Conservation (phyloP, 2,888 invertebrate genomes). For the Agrochola litura region DNA sequence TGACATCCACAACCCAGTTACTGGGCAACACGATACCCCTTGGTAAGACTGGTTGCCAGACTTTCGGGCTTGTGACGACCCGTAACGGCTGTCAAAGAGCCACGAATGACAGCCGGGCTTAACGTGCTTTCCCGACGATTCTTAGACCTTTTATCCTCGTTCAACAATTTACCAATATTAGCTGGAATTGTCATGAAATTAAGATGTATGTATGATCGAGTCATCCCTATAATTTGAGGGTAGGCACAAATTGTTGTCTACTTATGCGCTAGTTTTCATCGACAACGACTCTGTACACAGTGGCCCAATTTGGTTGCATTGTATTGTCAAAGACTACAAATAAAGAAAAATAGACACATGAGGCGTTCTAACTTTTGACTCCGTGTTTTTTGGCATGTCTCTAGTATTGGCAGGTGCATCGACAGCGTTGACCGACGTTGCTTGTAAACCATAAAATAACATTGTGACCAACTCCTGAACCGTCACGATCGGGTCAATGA, state of each 20-base stretch:
- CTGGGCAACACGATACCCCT: background rate
- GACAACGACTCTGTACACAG: background rate
- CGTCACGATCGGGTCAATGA: background rate
- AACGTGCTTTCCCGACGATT: background rate
- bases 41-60: background rate
- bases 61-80: background rate
- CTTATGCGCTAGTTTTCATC: background rate
- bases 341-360: too few relatives aligned
- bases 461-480: background rate
- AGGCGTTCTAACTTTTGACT: too few relatives aligned
- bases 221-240: constrained; percentile 33
- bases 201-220: constrained; percentile 38
- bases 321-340: background rate
- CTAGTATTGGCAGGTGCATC: background rate
- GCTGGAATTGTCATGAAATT: constrained; percentile 33
- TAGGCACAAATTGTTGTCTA: constrained; percentile 28
- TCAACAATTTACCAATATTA: constrained; percentile 9
- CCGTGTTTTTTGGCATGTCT: too few relatives aligned
- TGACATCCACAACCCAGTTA: background rate
- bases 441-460: background rate
- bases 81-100: background rate
- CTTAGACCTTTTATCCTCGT: background rate
- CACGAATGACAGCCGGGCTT: background rate
- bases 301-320: constrained; percentile 11
- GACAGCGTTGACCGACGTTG: too few relatives aligned